These are phyloP conservation scores for Eristalis intricaria DNA, from an alignment of 2,888 invertebrate species.

Conservation along the genomic window DNA sequence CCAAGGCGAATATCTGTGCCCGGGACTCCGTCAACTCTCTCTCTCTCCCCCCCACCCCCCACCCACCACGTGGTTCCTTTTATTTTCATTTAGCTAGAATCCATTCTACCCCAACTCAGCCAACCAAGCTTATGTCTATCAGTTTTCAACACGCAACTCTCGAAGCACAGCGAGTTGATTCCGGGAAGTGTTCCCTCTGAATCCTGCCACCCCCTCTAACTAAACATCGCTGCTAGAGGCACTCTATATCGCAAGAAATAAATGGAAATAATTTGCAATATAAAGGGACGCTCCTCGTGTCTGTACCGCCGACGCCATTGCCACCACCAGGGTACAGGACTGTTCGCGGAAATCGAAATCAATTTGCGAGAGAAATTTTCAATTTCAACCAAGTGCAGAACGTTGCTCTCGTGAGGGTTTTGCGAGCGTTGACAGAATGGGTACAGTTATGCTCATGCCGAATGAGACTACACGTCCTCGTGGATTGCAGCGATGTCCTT, in stretches of 20 bases:
- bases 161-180: neutral
- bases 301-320: neutral
- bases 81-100: conserved; percentile 48
- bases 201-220: neutral
- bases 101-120: conserved; percentile 6
- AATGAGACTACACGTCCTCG: too few species aligned
- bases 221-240: neutral
- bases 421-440: too few species aligned
- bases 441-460: too few species aligned
- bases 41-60: neutral
- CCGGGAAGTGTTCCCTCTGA: neutral
- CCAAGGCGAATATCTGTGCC: conserved; percentile 4
- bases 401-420: neutral
- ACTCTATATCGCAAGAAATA: neutral
- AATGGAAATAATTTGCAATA: neutral
- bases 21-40: neutral
- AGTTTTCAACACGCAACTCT: neutral
- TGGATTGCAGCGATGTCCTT: neutral
- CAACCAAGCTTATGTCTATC: neutral
- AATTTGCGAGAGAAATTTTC: neutral
- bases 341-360: neutral
- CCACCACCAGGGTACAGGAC: neutral
- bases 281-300: neutral
- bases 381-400: neutral
- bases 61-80: neutral